Base-by-base conservation (phyloP, 2,888 invertebrate genomes). In the Ommatoiulus sabulosus region DNA sequence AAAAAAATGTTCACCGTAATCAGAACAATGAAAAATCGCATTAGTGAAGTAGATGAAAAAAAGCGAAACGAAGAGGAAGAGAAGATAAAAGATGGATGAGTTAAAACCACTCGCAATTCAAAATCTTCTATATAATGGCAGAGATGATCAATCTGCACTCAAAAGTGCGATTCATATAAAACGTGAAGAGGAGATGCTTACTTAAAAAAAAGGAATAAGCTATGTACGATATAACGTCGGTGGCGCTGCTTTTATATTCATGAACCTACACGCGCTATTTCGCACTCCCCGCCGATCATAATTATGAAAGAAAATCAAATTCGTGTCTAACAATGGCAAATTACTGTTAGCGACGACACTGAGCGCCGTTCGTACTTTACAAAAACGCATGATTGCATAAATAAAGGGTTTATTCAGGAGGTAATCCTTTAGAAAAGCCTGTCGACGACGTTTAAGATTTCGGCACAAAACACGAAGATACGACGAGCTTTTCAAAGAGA, bases 1-100 rank as follows among this genome's bases (percentile, higher is more conserved):
- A 72, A 52, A 72, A 24, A 72, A 72, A 72, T 10, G 10, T 72
- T 72, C 72, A 24, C 72, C 24, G 72, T 24, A 72, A 72, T 72
- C 72, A 72, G 72, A 72, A 72, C 72, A 72, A 72, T 72, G 72
- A 72, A n/a, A 72, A 72, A 72, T 72, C 72, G 24, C 72, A 72
- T 72, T 72, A 72, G 24, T 72, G 52, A 17, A 72, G 24, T 3
- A 8, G 20, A 63, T 5, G 8, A 20, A 63, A 24, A 72, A 72
- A 72, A 10, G 7, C 24, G 72, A 72, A 72, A 72, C 72, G n/a
- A 72, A 24, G n/a, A 72, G 72, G 72, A 72, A 72, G 72, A 12
- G 72, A 72, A 72, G 72, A 72, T 72, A 72, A 72, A 72, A 72
- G 72, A 72, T 72, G 72, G 72, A 72, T 72, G 72, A 72, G 72